phyloP scores from a whole-genome alignment of 2,888 invertebrate species.

The Masnerella sp. region DNA sequence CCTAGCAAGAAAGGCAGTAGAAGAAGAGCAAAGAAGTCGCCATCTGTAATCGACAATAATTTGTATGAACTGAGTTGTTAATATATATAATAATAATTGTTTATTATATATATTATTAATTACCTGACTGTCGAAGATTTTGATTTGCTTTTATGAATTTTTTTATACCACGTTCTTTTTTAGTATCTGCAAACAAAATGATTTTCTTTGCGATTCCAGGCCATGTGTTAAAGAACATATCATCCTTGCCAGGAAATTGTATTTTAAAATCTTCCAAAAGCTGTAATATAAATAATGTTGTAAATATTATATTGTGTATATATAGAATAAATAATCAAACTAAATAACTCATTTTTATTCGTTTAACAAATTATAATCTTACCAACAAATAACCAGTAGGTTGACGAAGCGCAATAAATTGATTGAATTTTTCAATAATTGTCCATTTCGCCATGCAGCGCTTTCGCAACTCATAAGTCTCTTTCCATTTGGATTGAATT shows the following conservation, averaged over 20 bases:
- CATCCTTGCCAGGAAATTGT: not conserved
- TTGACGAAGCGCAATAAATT: not conserved
- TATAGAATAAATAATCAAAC: no score
- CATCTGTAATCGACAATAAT: no score
- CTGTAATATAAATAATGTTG: not conserved
- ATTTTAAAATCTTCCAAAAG: not conserved
- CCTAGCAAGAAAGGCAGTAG: not conserved
- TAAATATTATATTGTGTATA: conserved; percentile 1
- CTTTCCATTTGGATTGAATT: not conserved
- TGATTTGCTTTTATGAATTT: not conserved
- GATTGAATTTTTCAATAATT: not conserved
- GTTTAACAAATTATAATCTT: no score
- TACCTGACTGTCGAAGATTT: not conserved
- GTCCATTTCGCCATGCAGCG: not conserved
- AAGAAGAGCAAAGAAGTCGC: not conserved
- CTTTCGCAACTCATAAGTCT: not conserved
- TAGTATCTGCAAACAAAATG: not conserved
- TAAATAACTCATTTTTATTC: no score
- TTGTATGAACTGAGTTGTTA: no score
- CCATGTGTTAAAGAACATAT: not conserved
- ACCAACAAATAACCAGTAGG: not conserved
- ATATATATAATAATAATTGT: no score
- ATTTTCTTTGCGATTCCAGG: not conserved
- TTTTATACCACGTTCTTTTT: not conserved
- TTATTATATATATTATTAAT: no score